These are phyloP conservation scores for Motacilla tschutschensis DNA, from an alignment of 2,113 vertebrate species.

Conservation along the genomic window DNA sequence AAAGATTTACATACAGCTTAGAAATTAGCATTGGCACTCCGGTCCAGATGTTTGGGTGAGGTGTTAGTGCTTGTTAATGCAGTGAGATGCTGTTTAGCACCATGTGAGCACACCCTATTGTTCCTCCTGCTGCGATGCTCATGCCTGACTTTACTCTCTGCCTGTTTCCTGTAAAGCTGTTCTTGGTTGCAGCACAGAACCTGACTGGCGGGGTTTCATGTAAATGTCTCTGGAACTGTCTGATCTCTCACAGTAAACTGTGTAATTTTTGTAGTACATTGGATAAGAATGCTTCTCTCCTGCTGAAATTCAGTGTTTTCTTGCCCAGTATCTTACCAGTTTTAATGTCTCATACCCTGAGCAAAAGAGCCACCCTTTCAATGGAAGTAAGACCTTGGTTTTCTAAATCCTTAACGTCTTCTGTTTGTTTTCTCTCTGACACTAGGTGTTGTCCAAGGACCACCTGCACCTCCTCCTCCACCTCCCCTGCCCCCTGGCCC, in stretches of 20 bases:
- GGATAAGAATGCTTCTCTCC: neutral
- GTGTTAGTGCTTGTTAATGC: neutral
- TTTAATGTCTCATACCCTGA: neutral
- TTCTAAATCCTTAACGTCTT: neutral
- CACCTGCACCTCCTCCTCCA: constrained; percentile 83
- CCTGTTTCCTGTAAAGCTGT: neutral
- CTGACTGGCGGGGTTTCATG: neutral
- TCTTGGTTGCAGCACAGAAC: constrained; percentile 3
- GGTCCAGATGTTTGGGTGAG: neutral
- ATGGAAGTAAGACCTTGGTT: neutral
- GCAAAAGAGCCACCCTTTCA: constrained; percentile 1
- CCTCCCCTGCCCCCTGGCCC: constrained; percentile 85
- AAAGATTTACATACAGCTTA: neutral
- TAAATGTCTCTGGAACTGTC: neutral
- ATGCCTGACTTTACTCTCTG: neutral
- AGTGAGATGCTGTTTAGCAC: neutral
- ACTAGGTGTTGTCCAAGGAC: constrained; percentile 80
- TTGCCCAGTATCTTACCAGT: neutral
- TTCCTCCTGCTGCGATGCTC: neutral
- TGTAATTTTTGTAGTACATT: neutral
- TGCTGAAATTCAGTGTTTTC: neutral
- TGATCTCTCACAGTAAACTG: neutral
- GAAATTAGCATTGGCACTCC: neutral
- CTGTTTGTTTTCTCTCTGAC: constrained; percentile 32
- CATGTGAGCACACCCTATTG: neutral